Base-by-base conservation (phyloP, 2,888 invertebrate species). In the Bimastos eiseni region DNA sequence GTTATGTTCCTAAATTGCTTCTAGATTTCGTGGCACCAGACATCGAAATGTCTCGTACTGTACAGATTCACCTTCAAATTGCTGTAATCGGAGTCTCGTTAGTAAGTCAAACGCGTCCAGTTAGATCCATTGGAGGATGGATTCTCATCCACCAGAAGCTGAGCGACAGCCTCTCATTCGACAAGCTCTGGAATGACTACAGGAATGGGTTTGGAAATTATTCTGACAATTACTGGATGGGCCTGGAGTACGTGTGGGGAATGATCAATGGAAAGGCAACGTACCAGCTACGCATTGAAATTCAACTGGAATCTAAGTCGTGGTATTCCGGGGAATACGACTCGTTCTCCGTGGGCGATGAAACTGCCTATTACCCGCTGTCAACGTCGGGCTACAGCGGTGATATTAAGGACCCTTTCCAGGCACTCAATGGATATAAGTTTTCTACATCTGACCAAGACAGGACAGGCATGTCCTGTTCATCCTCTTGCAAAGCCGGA, bases 121-220 rank as follows among this genome's bases (percentile, higher is more conserved):
- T 33, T 5, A 34, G 86, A 24, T 86, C 37, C 36, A 86, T 86
- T 6, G 86, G 86, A 11, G 37, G 37, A 86, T 86, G 86, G 86
- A 86, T 86, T 24, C 33, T 86, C 36, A 86, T 86, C 86, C 86
- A 86, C 0, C 86, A 86, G 86, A 86, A 86, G 86, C 86, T 86
- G 21, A 37, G 36, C 86, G 86, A 86, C 86, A 36, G 17, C 15
- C 36, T 86, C 86, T 33, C 24, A 33, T 86, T 86, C 86, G 37
- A 86, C 86, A 86, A 24, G 17, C 86, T 8, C 21, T 86, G 86
- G 86, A 36, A 5, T 13, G 86, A 86, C 86, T 86, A 36, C 86
- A 86, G 37, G 36, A 34, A 86, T 34, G 86, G 86, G 6, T 86
- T 86, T 24, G 86, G 86, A 19, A 34, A 34, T 70, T 36, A 36